Evolutionary conservation across 2,797 vertebrate species (phyloP).

Genomic region (Pagetopsis macropterus): DNA sequence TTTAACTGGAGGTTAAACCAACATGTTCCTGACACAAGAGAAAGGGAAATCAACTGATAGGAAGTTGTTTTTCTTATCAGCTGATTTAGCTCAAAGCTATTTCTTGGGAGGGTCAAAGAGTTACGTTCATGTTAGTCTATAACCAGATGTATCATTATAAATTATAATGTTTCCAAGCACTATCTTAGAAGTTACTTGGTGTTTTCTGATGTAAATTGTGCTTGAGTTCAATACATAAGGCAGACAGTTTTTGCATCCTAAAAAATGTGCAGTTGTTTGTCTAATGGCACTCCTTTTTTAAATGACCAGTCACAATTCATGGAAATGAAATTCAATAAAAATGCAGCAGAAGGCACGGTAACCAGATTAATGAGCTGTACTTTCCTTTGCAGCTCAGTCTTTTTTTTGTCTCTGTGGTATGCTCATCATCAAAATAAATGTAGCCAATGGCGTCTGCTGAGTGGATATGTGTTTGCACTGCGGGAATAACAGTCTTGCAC

Average conservation of each 20-base stretch:
- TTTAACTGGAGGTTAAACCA: constrained; percentile 63
- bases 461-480: constrained; percentile 41
- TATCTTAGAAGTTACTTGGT: background rate
- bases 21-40: constrained; percentile 19
- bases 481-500: constrained; percentile 55
- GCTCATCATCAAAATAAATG: constrained; percentile 65
- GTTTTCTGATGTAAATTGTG: constrained; percentile 5
- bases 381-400: constrained; percentile 18
- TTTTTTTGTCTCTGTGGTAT: constrained; percentile 50
- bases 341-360: constrained; percentile 38
- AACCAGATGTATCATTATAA: background rate
- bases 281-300: background rate
- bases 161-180: background rate
- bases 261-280: background rate
- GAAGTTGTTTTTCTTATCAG: background rate
- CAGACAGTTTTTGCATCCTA: background rate
- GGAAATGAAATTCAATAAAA: constrained; percentile 67
- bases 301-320: constrained; percentile 26
- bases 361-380: constrained; percentile 61
- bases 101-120: background rate
- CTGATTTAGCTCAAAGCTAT: background rate
- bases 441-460: constrained; percentile 63
- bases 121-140: background rate
- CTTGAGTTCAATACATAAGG: background rate
- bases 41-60: constrained; percentile 18